These are phyloP conservation scores for human DNA, from an alignment of 2,113 vertebrate genomes.

Conservation along the genomic window GRCh38 chr15:39576001-39576500, in stretches of 20 bases:
- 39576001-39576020: background rate
- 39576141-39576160: background rate
- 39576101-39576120: background rate
- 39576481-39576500: background rate
- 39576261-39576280: background rate
- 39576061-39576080: background rate
- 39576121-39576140: background rate
- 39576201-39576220: background rate
- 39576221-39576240: background rate
- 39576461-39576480: background rate
- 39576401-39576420: background rate
- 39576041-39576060: background rate
- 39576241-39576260: background rate
- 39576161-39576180: background rate
- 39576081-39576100: background rate
- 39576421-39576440: background rate
- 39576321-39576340: fast-evolving
- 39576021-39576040: background rate
- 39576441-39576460: background rate
- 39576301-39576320: background rate
- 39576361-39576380: background rate
- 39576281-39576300: background rate
- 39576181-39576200: background rate
- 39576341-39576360: background rate
- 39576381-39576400: background rate